Base-by-base conservation (phyloP, 2,888 invertebrate genomes). In the Trachelus tabidus region DNA sequence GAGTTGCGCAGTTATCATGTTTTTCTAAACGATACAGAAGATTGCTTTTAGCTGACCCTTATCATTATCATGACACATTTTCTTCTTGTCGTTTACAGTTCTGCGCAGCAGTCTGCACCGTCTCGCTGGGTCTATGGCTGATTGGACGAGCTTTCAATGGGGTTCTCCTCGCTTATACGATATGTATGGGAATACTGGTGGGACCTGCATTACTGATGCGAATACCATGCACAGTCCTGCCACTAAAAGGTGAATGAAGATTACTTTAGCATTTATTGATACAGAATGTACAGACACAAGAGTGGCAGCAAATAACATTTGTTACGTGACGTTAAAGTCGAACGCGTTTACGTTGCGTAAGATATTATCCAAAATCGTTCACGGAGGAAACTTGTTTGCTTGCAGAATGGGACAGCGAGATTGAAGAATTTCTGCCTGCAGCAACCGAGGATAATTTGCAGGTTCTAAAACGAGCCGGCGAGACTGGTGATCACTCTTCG, bases 381-480 rank as follows among this genome's bases (percentile, higher is more conserved):
- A 56, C 56, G 9, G 23, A 2, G 56, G 23, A 56, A 56, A 23
- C 56, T 56, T 9, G 56, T 56, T 56, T 37, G 71, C 76, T 73
- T 40, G 34, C 69, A 91, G 92, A 91, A 85, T 91, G 90, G 89
- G 92, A 92, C 80, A 90, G 86, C 81, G 92, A 91, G 78, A 91
- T 91, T 75, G 92, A 91, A 80, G 92, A 92, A 80, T 92, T 92
- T 87, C 83, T 91, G 83, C 92, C 92, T 37, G 87, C 89, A 35
- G 89, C 89, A 33, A 91, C 91, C 9, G 90, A 90, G 77, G 90
- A 91, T 75, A 91, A 88, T 86, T 86, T 92, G 76, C 88, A 91
- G 82, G 89, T 92, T 80, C 86, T 92, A 78, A 88, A 89, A 34
- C 88, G 89, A 75, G 92, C 91, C 23, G 90, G 92, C 11, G 92